These are phyloP conservation scores for Littorina saxatilis DNA, from an alignment of 1,140 invertebrate genomes.

Conservation along the genomic window DNA sequence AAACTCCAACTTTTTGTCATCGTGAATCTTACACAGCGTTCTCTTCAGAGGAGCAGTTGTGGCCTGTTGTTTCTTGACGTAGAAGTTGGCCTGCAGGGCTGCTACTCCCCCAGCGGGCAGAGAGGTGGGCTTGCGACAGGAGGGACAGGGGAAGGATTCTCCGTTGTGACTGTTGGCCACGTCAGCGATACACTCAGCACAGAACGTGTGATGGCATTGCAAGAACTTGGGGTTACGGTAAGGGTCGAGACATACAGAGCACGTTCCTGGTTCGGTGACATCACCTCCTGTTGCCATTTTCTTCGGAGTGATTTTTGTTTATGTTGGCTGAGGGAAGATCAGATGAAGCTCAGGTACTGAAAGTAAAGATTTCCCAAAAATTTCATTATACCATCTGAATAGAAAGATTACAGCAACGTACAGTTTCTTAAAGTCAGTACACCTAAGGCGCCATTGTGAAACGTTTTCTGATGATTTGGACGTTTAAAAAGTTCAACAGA, in stretches of 20 bases:
- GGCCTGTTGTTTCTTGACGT: not conserved
- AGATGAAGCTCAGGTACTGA: no score
- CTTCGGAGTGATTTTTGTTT: no score
- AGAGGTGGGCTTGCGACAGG: no score
- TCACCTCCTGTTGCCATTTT: conserved; percentile 7
- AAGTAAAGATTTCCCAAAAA: no score
- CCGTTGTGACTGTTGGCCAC: not conserved
- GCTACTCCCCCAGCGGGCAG: no score
- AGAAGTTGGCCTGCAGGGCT: not conserved
- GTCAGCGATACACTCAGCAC: not conserved
- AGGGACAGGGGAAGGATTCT: not conserved
- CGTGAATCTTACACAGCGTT: not conserved
- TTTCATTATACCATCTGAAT: no score
- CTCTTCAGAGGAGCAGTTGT: not conserved
- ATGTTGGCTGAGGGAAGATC: no score
- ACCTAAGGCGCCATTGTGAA: no score
- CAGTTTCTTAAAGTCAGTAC: no score
- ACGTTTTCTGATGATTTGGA: no score
- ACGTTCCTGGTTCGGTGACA: not conserved
- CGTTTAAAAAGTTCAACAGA: no score
- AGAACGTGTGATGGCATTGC: not conserved
- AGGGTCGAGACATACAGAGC: not conserved
- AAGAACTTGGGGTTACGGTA: not conserved
- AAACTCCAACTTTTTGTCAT: not conserved
- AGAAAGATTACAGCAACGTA: no score